phyloP scores from a whole-genome alignment of 1,140 invertebrate genomes.

The Macrosteles quadrilineatus region DNA sequence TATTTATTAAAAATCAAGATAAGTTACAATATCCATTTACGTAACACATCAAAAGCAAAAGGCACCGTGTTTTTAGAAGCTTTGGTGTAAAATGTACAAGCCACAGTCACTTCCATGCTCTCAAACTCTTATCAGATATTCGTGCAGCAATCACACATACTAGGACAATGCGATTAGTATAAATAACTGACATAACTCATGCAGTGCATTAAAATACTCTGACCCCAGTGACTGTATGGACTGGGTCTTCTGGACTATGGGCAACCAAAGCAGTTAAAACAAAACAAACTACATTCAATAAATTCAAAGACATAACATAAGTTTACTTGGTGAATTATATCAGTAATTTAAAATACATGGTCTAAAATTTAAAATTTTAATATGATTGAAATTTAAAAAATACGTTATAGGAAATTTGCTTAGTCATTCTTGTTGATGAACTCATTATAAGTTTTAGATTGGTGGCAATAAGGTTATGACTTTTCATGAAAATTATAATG shows the following conservation, averaged over 20 bases:
- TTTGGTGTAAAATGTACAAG: conserved; percentile 22
- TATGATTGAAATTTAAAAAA: not conserved
- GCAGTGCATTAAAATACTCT: conserved; percentile 1
- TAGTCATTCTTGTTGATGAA: not conserved
- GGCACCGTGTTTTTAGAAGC: conserved; percentile 31
- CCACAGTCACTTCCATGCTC: conserved; percentile 4
- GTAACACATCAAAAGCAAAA: conserved; percentile 26
- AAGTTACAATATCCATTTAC: conserved; percentile 1
- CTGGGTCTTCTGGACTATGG: not conserved
- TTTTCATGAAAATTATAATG: too few relatives aligned
- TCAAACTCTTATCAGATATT: not conserved
- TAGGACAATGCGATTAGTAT: conserved; percentile 18
- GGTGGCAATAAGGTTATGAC: too few relatives aligned
- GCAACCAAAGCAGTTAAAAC: too few relatives aligned
- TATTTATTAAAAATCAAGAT: not conserved
- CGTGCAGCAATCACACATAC: not conserved
- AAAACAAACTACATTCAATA: too few relatives aligned
- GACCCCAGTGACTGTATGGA: not conserved
- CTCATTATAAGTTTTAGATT: not conserved
- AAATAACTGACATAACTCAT: conserved; percentile 11
- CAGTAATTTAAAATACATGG: not conserved
- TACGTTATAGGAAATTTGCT: not conserved
- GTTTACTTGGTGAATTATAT: not conserved
- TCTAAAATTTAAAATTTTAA: not conserved
- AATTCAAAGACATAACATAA: too few relatives aligned